A percentile compares a stretch with the other conserved stretches of the same genome.
These are phyloP conservation scores for Eristalis pertinax DNA, from an alignment of 2,888 invertebrate genomes.

Conservation along the genomic window DNA sequence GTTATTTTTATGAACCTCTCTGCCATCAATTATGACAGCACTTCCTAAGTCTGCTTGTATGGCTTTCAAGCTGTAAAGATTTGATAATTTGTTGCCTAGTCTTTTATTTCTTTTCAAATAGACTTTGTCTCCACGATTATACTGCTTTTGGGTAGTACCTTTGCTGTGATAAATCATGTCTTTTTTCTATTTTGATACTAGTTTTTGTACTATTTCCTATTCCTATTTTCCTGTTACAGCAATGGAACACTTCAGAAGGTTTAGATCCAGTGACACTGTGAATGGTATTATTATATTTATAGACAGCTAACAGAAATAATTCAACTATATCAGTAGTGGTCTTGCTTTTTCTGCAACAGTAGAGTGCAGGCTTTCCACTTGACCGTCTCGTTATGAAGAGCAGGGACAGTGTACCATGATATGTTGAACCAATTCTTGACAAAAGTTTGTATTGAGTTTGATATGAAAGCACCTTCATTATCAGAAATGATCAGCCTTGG, in stretches of 20 bases:
- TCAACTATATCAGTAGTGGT: neutral
- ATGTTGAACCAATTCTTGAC: too few species aligned
- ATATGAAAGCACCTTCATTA: too few species aligned
- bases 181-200: neutral
- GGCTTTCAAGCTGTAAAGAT: neutral
- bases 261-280: too few species aligned
- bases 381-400: neutral
- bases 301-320: neutral
- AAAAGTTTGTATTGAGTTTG: too few species aligned
- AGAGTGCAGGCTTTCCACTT: neutral
- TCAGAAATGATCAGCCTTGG: too few species aligned
- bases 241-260: too few species aligned
- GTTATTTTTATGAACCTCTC: too few species aligned
- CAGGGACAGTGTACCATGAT: slow-evolving; percentile 2
- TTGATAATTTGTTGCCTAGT: neutral
- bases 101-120: neutral
- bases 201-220: neutral
- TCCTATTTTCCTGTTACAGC: neutral
- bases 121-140: neutral
- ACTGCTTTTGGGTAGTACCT: neutral
- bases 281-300: slow-evolving; percentile 3
- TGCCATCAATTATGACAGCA: neutral
- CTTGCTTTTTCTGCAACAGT: neutral
- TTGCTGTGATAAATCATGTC: neutral
- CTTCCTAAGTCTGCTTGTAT: neutral